Percentiles rank a stretch among this genome's conserved stretches.
phyloP scores from a whole-genome alignment of 2,888 invertebrate genomes.

The Ephialtes manifestator region DNA sequence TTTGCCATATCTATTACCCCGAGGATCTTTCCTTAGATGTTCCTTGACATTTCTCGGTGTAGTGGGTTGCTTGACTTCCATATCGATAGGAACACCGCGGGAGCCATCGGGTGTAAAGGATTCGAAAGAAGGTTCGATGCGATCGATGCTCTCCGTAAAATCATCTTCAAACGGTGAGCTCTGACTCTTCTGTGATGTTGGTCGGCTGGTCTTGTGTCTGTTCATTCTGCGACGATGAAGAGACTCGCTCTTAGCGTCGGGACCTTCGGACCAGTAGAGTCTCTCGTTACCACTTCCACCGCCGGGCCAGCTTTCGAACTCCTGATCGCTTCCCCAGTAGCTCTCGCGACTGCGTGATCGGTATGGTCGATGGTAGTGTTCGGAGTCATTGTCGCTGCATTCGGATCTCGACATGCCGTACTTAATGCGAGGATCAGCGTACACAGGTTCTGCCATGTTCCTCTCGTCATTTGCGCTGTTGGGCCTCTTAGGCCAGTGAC shows the following conservation, averaged over 20 bases:
- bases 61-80: slow-evolving; percentile 72
- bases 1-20: slow-evolving; percentile 53
- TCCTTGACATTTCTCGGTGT: slow-evolving; percentile 80
- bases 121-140: slow-evolving; percentile 78
- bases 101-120: slow-evolving; percentile 74
- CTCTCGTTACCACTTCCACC: slow-evolving; percentile 75
- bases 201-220: slow-evolving; percentile 80
- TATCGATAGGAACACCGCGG: slow-evolving; percentile 76
- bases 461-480: slow-evolving; percentile 84
- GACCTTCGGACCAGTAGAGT: slow-evolving; percentile 83
- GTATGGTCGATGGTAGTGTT: slow-evolving; percentile 82
- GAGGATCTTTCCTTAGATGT: slow-evolving; percentile 74
- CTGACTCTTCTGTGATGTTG: slow-evolving; percentile 83
- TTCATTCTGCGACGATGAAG: slow-evolving; percentile 83
- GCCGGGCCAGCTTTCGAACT: slow-evolving; percentile 82
- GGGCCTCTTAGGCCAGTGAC: slow-evolving; percentile 84
- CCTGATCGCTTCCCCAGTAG: slow-evolving; percentile 84
- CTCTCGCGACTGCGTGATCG: slow-evolving; percentile 84
- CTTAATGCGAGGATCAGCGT: slow-evolving; percentile 79
- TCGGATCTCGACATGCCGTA: slow-evolving; percentile 84
- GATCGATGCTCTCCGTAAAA: slow-evolving; percentile 87
- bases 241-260: slow-evolving; percentile 81
- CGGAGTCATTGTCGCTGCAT: slow-evolving; percentile 84
- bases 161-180: slow-evolving; percentile 89
- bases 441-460: slow-evolving; percentile 79